Evolutionary conservation across 1,140 invertebrate genomes (phyloP), one percentile per base, ranked within the genome.

Genomic region (Cecropterus lyciades): DNA sequence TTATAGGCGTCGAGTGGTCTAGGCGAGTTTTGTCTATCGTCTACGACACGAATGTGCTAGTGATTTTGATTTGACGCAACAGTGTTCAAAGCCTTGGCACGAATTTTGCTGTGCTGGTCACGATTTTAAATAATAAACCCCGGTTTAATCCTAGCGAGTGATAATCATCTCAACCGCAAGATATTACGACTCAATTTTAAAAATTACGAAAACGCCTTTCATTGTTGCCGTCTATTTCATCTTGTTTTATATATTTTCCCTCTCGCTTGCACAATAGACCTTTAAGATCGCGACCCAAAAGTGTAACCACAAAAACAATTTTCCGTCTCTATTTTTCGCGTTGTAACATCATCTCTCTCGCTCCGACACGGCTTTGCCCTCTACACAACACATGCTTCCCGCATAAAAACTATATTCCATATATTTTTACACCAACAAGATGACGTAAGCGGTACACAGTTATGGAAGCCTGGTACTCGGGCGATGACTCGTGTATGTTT

Each of bases 1-100:
- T 24, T 45, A 48, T 49, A 62, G 80, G 85, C 85, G 82, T 76
- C 85, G 67, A 72, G 57, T 75, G 75, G 85, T 88, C 85, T 88
- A 80, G 75, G 71, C 75, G 13, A 46, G 70, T 77, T 72, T 75
- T 65, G 33, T 37, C 33, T 33, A 33, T 33, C 30, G 69, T 70
- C 69, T 75, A 67, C 65, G 55, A 67, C 62, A 75, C 51, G 70
- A 51, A 63, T 63, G 48, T 63, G 27, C 8, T 52, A 16, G 30
- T 37, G 16, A 51, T 62, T 66, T 78, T 79, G 77, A 43, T 43
- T 43, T 14, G 40, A 83, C 73, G 82, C 77, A 83, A 83, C 64
- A 17, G 59, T 62, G 10, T 24, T 55, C 14, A n/a, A 40, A 81
- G 77, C 82, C 84, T 87, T 87, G 84, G 82, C 84, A 85, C 73